Conservation (phyloP, 1,140 invertebrate species). For the Calliopsis andreniformis region DNA sequence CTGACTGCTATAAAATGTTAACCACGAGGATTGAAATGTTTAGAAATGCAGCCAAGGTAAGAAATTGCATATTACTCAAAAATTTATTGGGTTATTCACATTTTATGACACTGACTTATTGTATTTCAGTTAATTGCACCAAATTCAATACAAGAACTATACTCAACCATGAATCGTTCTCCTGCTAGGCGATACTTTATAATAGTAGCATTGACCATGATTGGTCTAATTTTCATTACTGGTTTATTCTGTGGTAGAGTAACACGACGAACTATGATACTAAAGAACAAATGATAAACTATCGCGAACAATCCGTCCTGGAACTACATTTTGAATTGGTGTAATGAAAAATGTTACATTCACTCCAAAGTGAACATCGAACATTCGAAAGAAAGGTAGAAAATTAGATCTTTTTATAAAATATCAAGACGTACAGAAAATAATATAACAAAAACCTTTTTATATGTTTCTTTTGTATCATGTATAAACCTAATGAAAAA, state of each 20-base stretch:
- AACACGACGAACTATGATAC: slow-evolving; percentile 86
- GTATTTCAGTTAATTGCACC: slow-evolving; percentile 81
- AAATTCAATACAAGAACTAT: slow-evolving; percentile 87
- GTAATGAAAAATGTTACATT: neutral
- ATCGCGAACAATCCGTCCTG: slow-evolving; percentile 43
- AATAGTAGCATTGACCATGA: slow-evolving; percentile 85
- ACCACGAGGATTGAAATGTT: slow-evolving; percentile 93
- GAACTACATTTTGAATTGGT: slow-evolving; percentile 29
- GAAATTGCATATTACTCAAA: slow-evolving; percentile 23
- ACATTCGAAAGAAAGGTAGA: slow-evolving; percentile 12
- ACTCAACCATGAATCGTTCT: slow-evolving; percentile 85
- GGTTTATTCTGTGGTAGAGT: slow-evolving; percentile 92
- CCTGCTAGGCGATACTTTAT: slow-evolving; percentile 91
- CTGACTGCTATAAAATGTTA: slow-evolving; percentile 90
- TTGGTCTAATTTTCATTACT: slow-evolving; percentile 90
- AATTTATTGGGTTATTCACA: neutral
- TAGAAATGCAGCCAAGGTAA: slow-evolving; percentile 91
- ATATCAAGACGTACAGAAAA: slow-evolving; percentile 19
- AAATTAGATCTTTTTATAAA: slow-evolving; percentile 6
- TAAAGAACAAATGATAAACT: slow-evolving; percentile 86
- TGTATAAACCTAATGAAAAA: slow-evolving; percentile 37
- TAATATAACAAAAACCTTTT: slow-evolving; percentile 36
- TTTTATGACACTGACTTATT: slow-evolving; percentile 16
- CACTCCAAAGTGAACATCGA: slow-evolving; percentile 24
- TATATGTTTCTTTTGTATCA: slow-evolving; percentile 49